Evolutionary conservation across 2,888 invertebrate species (phyloP), one percentile per base, ranked within the genome.

Genomic region (Pocota personata): DNA sequence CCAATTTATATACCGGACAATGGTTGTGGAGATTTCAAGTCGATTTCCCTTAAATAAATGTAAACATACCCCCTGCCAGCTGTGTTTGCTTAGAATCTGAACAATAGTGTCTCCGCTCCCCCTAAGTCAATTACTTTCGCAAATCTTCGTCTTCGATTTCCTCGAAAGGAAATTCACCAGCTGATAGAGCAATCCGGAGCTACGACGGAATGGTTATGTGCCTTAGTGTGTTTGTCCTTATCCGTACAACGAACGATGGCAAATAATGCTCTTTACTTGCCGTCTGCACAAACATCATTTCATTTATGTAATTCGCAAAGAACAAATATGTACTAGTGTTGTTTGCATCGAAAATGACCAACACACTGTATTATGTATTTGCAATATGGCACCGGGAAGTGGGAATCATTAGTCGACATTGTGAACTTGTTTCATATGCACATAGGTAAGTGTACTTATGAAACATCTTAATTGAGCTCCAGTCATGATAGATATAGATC

Each of bases 91-190:
- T 64, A 16, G 52, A 64, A 64, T 52, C 73, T 21, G 52, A 73
- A 73, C 62, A 64, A 19, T 5, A 14, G 73, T n/a, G n/a, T 73
- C 30, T 16, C 6, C 24, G 4, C 24, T 2, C 12, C 4, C 7
- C 52, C 32, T 55, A 32, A 43, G 73, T 64, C 62, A 75, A 75
- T 75, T 75, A 73, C 64, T 75, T 64, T 62, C 37, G 30, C 40
- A 75, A 55, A 62, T 35, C 30, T 40, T 52, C 73, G 50, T 30
- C 52, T 62, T 64, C 62, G 62, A 75, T 75, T 75, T 75, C 62
- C 73, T 32, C 10, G 8, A 21, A 43, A 52, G 73, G 73, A 62
- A 73, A 52, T 52, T 43, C 52, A 50, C 73, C 62, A 73, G 64
- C 73, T 75, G 73, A 64, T 75, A 43, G 62, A 52, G 21, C 57